Percentiles rank a stretch among this genome's conserved stretches.
Conservation (phyloP, 2,797 vertebrate species). For the Microchirus variegatus region DNA sequence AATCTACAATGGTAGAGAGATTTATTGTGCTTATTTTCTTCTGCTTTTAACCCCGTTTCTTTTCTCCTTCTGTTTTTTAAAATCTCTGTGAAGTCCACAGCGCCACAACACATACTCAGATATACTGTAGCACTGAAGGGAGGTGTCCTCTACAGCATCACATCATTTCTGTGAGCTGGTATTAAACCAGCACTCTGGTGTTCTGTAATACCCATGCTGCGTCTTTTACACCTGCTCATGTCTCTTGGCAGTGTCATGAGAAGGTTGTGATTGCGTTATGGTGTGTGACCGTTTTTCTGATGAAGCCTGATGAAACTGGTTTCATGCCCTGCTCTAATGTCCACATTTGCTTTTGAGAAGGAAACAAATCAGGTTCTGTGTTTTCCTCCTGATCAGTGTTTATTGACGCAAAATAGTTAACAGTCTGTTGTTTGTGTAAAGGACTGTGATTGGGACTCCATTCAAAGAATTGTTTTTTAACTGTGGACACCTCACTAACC, state of each 20-base stretch:
- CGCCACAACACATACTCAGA: neutral
- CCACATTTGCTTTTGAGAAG: constrained; percentile 25
- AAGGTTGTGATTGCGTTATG: neutral
- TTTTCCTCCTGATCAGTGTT: constrained; percentile 29
- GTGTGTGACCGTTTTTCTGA: constrained; percentile 2
- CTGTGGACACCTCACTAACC: neutral
- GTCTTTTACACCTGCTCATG: constrained; percentile 23
- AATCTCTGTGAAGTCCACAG: neutral
- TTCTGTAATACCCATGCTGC: constrained; percentile 1
- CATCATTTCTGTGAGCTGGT: constrained; percentile 4
- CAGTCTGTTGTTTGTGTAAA: constrained; percentile 29
- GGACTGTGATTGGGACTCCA: constrained; percentile 18
- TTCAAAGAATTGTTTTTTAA: no score
- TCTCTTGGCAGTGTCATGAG: neutral
- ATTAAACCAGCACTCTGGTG: constrained; percentile 7
- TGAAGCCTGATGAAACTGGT: constrained; percentile 26
- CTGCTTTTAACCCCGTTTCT: no score
- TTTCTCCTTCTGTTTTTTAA: no score
- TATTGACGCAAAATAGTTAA: constrained; percentile 21
- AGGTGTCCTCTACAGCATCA: constrained; percentile 3
- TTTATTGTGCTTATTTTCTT: constrained; percentile 10
- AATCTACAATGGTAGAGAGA: constrained; percentile 5
- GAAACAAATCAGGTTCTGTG: constrained; percentile 1
- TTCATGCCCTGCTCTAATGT: constrained; percentile 21
- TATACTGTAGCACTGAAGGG: no score